A percentile compares a stretch with the other conserved stretches of the same genome.
Conservation (phyloP, 2,113 vertebrate species). For the Boleophthalmus pectinirostris region DNA sequence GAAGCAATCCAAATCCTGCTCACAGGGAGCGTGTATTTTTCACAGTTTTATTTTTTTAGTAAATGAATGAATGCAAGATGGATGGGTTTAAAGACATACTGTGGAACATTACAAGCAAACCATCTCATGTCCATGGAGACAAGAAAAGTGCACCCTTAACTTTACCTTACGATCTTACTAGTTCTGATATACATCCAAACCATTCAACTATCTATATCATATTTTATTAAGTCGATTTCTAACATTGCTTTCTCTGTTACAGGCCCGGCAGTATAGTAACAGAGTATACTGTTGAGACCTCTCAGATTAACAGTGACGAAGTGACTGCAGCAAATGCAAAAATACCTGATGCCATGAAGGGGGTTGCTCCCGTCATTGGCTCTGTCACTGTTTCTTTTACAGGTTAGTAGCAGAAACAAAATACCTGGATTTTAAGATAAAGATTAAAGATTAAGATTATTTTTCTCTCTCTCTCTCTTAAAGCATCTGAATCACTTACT, state of each 20-base stretch:
- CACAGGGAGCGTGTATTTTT: too few relatives aligned
- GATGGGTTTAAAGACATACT: too few relatives aligned
- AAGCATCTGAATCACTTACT: background rate
- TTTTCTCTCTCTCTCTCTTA: background rate
- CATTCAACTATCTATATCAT: too few relatives aligned
- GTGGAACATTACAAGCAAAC: too few relatives aligned
- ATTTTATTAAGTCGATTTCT: background rate
- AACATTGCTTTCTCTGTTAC: constrained; percentile 1
- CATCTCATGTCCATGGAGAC: too few relatives aligned
- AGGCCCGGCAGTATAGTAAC: constrained; percentile 67
- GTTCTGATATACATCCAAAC: too few relatives aligned
- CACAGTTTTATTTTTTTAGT: too few relatives aligned
- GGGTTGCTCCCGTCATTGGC: constrained; percentile 26
- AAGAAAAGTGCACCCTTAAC: too few relatives aligned
- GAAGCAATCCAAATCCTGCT: too few relatives aligned
- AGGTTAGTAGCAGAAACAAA: constrained; percentile 38
- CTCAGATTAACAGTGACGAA: background rate
- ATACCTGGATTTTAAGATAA: background rate
- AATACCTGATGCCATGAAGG: background rate
- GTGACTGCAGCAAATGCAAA: constrained; percentile 23
- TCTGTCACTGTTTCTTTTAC: background rate
- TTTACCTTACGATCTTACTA: too few relatives aligned
- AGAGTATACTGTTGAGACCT: constrained; percentile 44
- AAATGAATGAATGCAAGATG: too few relatives aligned
- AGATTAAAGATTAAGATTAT: background rate